phyloP scores from a whole-genome alignment of 2,797 vertebrate species.

The Arnoldichthys spilopterus region DNA sequence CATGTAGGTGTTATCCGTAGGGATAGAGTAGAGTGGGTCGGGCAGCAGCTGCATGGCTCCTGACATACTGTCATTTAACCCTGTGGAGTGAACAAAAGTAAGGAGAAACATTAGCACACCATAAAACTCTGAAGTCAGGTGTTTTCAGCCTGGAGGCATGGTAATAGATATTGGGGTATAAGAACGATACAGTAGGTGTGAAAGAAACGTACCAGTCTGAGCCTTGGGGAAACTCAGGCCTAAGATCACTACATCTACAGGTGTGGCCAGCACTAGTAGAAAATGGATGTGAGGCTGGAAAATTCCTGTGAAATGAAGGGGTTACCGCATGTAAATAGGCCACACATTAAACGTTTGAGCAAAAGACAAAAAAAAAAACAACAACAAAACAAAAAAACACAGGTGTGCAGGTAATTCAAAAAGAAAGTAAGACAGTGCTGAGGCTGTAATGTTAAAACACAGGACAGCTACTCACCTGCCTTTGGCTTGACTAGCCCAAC shows the following conservation, averaged over 20 bases:
- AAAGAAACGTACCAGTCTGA: conserved; percentile 82
- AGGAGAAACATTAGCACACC: background rate
- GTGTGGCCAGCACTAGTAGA: conserved; percentile 92
- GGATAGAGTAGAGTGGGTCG: conserved; percentile 94
- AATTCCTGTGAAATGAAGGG: conserved; percentile 80
- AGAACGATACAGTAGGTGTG: background rate
- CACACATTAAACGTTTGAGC: background rate
- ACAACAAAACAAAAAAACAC: too few species aligned
- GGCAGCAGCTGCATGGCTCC: conserved; percentile 95
- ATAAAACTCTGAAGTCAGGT: background rate
- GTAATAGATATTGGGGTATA: background rate
- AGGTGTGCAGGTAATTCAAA: background rate
- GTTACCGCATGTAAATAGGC: background rate
- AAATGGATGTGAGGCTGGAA: conserved; percentile 95
- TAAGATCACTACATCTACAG: conserved; percentile 95
- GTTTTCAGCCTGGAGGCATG: background rate
- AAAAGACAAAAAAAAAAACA: too few species aligned
- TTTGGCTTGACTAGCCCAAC: conserved; percentile 96
- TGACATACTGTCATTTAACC: conserved; percentile 92
- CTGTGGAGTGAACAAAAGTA: conserved; percentile 55
- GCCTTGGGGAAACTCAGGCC: conserved; percentile 90
- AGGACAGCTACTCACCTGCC: conserved; percentile 77
- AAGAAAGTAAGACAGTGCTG: background rate
- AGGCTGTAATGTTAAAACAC: too few species aligned
- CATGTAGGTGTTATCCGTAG: conserved; percentile 96